These are phyloP conservation scores for Ictalurus furcatus DNA, from an alignment of 2,113 vertebrate genomes.

Conservation along the genomic window DNA sequence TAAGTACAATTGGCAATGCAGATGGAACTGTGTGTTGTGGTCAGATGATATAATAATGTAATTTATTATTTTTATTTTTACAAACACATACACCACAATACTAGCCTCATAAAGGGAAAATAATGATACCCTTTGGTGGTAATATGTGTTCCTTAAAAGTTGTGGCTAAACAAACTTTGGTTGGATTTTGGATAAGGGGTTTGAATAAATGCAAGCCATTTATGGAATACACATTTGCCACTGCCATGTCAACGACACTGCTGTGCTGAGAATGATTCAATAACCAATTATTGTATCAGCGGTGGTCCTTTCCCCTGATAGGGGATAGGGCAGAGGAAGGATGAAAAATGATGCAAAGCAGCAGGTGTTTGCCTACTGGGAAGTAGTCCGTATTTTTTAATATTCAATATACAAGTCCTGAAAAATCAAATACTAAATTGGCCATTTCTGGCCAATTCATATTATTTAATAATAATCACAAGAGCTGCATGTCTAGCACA, in stretches of 20 bases:
- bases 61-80: not conserved
- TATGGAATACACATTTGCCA: not conserved
- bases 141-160: not conserved
- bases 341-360: not conserved
- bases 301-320: not conserved
- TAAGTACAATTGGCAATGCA: not conserved
- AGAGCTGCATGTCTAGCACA: not conserved
- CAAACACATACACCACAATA: not conserved
- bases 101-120: not conserved
- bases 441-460: not conserved
- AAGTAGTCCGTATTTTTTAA: not conserved
- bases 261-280: not conserved
- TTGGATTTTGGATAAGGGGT: not conserved
- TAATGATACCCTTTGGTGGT: not conserved
- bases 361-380: not conserved
- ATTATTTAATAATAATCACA: not conserved
- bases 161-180: not conserved
- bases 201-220: constrained; percentile 1
- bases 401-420: not conserved
- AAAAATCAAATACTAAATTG: not conserved
- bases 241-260: not conserved
- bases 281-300: not conserved
- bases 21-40: not conserved
- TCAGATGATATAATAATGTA: not conserved
- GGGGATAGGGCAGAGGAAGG: not conserved